Evolutionary conservation across 1,140 invertebrate species (phyloP).

Genomic region (Ceratosolen fusciceps): DNA sequence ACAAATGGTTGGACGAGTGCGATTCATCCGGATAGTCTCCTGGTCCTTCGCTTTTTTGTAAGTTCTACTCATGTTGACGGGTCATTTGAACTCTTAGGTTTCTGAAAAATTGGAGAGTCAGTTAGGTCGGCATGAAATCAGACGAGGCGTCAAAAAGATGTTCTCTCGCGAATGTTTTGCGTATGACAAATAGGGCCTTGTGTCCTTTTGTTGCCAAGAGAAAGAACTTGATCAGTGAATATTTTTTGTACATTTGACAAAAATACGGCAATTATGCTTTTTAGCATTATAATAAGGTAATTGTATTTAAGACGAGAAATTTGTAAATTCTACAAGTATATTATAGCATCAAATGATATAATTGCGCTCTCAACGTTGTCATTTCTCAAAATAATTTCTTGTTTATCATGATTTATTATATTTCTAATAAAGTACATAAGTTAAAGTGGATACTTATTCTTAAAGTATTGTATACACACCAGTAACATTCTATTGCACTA

Average conservation of each 20-base stretch:
- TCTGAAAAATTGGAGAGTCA: constrained; percentile 1
- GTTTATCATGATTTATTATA: too few relatives aligned
- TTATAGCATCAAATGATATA: too few relatives aligned
- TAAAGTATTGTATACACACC: too few relatives aligned
- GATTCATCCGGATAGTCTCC: neutral
- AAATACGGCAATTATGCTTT: too few relatives aligned
- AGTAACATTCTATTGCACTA: too few relatives aligned
- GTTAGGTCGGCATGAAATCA: neutral
- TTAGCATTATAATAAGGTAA: neutral
- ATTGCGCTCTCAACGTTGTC: too few relatives aligned
- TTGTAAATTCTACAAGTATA: neutral
- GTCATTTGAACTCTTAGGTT: neutral
- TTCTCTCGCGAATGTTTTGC: neutral
- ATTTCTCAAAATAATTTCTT: too few relatives aligned
- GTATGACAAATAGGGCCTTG: neutral
- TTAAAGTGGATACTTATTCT: too few relatives aligned
- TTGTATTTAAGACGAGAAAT: neutral
- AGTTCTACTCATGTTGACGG: neutral
- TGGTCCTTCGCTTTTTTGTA: neutral
- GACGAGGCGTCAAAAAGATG: constrained; percentile 13
- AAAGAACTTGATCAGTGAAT: too few relatives aligned
- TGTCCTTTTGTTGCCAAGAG: too few relatives aligned
- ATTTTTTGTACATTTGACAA: too few relatives aligned
- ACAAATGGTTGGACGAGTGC: neutral
- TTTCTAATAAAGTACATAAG: too few relatives aligned